These are phyloP conservation scores for Vireo altiloquus DNA, from an alignment of 2,113 vertebrate species.

Conservation along the genomic window DNA sequence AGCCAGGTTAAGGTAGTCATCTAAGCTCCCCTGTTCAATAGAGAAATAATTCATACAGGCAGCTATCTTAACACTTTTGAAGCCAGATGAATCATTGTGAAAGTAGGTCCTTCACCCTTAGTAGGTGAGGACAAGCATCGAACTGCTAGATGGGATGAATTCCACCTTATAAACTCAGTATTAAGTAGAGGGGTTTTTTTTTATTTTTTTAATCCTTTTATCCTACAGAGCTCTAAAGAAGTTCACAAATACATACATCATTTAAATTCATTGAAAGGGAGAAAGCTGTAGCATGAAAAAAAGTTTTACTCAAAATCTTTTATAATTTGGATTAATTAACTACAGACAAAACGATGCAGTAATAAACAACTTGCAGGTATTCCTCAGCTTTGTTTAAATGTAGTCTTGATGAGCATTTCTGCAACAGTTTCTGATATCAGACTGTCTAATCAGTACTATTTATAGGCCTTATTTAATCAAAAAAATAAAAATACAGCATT, in stretches of 20 bases:
- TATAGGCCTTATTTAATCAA: background rate
- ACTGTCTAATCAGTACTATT: background rate
- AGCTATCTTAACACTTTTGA: background rate
- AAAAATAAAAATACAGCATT: background rate
- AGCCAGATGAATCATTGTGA: background rate
- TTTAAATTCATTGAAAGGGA: background rate
- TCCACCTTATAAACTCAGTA: background rate
- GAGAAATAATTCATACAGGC: background rate
- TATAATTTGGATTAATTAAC: background rate
- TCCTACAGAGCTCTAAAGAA: background rate
- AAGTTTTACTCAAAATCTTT: background rate
- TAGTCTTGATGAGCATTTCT: background rate
- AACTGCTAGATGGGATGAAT: background rate
- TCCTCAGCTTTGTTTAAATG: background rate
- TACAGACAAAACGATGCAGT: background rate
- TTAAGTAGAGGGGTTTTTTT: background rate
- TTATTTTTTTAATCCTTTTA: background rate
- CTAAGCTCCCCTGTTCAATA: background rate
- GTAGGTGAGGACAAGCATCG: background rate
- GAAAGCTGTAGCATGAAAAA: background rate
- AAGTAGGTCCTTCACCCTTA: background rate
- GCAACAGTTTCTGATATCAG: background rate
- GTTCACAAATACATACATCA: accelerated
- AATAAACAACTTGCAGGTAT: background rate
- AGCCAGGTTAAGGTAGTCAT: background rate